These are phyloP conservation scores for Plestiodon gilberti DNA, from an alignment of 2,113 vertebrate species.

Conservation along the genomic window DNA sequence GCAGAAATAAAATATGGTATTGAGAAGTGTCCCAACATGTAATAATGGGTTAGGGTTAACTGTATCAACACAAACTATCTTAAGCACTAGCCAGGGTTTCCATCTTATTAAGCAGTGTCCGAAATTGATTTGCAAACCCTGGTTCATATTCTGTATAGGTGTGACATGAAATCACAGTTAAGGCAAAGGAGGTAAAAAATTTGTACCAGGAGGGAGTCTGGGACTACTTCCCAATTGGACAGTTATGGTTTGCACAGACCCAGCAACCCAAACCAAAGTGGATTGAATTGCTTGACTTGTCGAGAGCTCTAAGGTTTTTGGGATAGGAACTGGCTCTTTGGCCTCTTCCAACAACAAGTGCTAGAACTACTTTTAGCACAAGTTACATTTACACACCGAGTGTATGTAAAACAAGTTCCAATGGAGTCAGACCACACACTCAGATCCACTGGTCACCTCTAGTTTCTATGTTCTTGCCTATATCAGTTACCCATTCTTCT, in stretches of 20 bases:
- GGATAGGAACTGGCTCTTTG: not conserved
- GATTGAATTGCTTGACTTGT: not conserved
- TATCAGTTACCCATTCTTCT: not conserved
- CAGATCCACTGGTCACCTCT: not conserved
- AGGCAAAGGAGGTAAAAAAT: not conserved
- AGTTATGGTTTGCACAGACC: not conserved
- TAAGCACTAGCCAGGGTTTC: not conserved
- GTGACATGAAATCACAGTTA: not conserved
- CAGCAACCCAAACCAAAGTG: no score
- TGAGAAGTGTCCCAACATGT: not conserved
- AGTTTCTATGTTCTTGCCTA: not conserved
- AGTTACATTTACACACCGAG: not conserved
- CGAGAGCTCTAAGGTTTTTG: no score
- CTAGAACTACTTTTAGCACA: not conserved
- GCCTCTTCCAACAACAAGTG: not conserved
- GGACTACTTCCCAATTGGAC: not conserved
- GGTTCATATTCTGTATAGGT: not conserved
- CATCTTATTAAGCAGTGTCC: no score
- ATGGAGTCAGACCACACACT: not conserved
- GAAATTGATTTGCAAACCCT: not conserved
- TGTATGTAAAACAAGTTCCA: not conserved
- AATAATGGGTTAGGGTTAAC: not conserved
- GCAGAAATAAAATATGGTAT: not conserved
- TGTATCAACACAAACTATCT: not conserved
- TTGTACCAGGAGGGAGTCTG: not conserved